A percentile compares a stretch with the other conserved stretches of the same genome.
phyloP scores from a whole-genome alignment of 2,797 vertebrate species.

The Diceros bicornis region DNA sequence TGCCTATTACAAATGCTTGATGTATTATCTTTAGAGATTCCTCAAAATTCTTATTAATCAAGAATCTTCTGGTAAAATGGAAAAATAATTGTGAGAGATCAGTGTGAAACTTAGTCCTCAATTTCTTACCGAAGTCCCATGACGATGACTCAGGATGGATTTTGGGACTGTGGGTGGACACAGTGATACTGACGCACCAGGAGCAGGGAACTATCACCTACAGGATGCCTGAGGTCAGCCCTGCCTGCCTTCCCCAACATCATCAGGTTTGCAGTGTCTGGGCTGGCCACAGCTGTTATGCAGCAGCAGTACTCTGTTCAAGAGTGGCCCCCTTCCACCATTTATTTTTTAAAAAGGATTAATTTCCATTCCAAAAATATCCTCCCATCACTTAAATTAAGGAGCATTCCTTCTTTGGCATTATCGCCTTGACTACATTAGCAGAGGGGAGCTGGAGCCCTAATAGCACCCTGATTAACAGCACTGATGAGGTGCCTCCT shows the following conservation, averaged over 20 bases:
- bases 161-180: background rate
- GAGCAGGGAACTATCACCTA: background rate
- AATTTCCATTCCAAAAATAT: constrained; percentile 38
- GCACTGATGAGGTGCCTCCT: background rate
- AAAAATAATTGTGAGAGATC: background rate
- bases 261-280: background rate
- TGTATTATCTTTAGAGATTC: constrained; percentile 50
- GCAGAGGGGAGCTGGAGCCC: background rate
- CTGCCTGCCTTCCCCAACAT: background rate
- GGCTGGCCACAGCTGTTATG: background rate
- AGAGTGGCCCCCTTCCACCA: background rate
- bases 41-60: constrained; percentile 33
- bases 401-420: background rate
- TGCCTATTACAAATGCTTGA: background rate
- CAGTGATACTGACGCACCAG: background rate
- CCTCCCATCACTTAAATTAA: constrained; percentile 15
- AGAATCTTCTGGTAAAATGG: constrained; percentile 36
- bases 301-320: background rate
- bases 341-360: constrained; percentile 45
- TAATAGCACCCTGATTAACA: background rate
- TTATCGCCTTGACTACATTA: background rate
- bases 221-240: background rate
- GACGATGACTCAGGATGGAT: background rate
- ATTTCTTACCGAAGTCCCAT: background rate
- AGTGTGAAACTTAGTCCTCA: constrained; percentile 17